Conservation (phyloP, 2,888 invertebrate genomes). For the Ariolimax columbianus region DNA sequence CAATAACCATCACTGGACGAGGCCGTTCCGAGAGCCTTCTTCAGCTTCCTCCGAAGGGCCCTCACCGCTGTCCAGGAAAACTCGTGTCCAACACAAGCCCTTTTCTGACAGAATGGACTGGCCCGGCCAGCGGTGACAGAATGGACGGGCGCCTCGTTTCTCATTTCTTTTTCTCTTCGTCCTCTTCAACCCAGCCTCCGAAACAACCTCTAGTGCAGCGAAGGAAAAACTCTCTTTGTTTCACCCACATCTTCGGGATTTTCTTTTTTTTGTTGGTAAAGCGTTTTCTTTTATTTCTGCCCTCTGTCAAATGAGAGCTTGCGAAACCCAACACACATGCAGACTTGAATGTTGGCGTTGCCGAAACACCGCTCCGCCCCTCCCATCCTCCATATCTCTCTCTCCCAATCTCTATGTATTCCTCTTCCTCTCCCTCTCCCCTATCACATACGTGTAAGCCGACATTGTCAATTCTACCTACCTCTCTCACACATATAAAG, state of each 20-base stretch:
- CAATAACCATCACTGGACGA: conserved; percentile 33
- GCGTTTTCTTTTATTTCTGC: too few species aligned
- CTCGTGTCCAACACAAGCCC: conserved; percentile 21
- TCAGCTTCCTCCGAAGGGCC: conserved; percentile 7
- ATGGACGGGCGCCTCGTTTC: background rate
- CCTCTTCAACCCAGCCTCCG: background rate
- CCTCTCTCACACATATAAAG: too few species aligned
- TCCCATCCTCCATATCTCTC: too few species aligned
- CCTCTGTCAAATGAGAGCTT: too few species aligned
- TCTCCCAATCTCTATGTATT: too few species aligned
- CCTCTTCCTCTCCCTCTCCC: too few species aligned
- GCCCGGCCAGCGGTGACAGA: background rate
- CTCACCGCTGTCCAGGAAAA: conserved; percentile 22
- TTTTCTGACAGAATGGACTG: conserved; percentile 5
- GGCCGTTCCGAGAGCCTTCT: conserved; percentile 3
- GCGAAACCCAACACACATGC: too few species aligned
- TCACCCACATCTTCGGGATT: background rate
- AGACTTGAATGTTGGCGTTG: too few species aligned
- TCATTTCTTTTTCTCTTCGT: background rate
- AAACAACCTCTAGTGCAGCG: background rate
- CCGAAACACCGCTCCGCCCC: too few species aligned
- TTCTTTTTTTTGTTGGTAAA: too few species aligned
- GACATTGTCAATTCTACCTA: too few species aligned
- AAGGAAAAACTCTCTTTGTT: background rate
- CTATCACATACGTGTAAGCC: too few species aligned